Conservation (phyloP, 2,113 vertebrate species). For the Phyllostomus hastatus region DNA sequence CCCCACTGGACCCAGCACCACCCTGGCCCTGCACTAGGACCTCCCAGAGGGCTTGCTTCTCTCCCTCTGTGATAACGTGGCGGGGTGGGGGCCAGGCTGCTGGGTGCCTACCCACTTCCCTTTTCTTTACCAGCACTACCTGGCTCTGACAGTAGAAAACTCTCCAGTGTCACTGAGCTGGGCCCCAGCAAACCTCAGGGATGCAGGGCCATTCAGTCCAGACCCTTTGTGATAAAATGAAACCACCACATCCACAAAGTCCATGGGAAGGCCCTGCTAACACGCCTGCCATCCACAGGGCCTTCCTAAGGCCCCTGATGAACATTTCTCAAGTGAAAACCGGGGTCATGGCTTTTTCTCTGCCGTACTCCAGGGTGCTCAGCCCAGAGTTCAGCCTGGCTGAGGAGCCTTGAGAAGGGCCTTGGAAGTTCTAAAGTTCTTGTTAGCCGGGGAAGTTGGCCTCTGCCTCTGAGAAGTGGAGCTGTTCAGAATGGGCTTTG, state of each 20-base stretch:
- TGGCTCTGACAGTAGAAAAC: background rate
- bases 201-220: background rate
- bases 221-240: background rate
- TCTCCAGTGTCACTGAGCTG: background rate
- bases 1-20: fast-evolving
- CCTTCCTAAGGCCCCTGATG: background rate
- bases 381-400: fast-evolving
- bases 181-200: background rate
- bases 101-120: background rate
- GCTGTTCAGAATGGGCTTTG: background rate
- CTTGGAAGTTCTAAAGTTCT: background rate
- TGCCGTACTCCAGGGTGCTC: background rate
- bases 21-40: background rate
- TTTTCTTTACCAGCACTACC: background rate
- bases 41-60: background rate
- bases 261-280: background rate
- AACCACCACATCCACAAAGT: background rate
- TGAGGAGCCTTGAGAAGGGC: background rate
- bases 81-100: too few relatives aligned
- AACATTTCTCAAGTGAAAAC: background rate
- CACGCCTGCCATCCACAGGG: background rate
- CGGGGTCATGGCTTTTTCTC: background rate
- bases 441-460: background rate
- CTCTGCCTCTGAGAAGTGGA: background rate
- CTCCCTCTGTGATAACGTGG: background rate